A percentile compares a stretch with the other conserved stretches of the same genome.
Conservation (phyloP, 2,888 invertebrate species). For the Octonoba sinensis region DNA sequence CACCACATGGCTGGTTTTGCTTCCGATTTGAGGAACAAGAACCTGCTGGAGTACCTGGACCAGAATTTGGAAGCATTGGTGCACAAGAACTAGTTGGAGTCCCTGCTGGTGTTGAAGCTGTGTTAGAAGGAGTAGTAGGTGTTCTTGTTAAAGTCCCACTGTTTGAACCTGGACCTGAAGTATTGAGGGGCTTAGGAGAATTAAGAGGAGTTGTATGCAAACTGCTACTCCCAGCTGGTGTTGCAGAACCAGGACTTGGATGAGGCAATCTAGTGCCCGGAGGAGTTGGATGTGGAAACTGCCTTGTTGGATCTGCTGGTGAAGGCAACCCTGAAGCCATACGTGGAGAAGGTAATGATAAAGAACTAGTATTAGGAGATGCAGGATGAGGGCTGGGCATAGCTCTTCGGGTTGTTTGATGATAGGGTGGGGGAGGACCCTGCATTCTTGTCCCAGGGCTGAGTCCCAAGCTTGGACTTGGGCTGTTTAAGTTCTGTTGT, state of each 20-base stretch:
- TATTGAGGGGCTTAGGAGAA: conserved; percentile 73
- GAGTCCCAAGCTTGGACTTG: conserved; percentile 67
- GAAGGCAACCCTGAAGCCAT: conserved; percentile 80
- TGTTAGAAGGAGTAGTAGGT: conserved; percentile 59
- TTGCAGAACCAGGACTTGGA: conserved; percentile 73
- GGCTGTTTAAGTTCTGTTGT: conserved; percentile 66
- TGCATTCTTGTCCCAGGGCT: conserved; percentile 72
- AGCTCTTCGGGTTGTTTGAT: conserved; percentile 79
- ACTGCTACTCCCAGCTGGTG: conserved; percentile 63
- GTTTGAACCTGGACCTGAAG: conserved; percentile 58
- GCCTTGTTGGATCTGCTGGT: conserved; percentile 77
- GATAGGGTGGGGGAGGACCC: conserved; percentile 84
- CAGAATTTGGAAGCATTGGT: conserved; percentile 56
- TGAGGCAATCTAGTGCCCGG: conserved; percentile 70
- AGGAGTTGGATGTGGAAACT: conserved; percentile 72
- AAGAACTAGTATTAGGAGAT: conserved; percentile 75
- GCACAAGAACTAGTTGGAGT: conserved; percentile 61
- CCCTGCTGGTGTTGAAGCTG: conserved; percentile 50
- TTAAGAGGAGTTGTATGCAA: conserved; percentile 72
- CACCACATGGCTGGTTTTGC: conserved; percentile 43
- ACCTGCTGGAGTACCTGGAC: conserved; percentile 65
- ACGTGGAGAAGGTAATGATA: conserved; percentile 82
- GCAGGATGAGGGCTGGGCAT: conserved; percentile 81
- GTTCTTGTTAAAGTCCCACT: conserved; percentile 45
- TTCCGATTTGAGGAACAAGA: conserved; percentile 56